Evolutionary conservation across 1,140 invertebrate species (phyloP), one percentile per base, ranked within the genome.

Genomic region (Contarinia nasturtii): DNA sequence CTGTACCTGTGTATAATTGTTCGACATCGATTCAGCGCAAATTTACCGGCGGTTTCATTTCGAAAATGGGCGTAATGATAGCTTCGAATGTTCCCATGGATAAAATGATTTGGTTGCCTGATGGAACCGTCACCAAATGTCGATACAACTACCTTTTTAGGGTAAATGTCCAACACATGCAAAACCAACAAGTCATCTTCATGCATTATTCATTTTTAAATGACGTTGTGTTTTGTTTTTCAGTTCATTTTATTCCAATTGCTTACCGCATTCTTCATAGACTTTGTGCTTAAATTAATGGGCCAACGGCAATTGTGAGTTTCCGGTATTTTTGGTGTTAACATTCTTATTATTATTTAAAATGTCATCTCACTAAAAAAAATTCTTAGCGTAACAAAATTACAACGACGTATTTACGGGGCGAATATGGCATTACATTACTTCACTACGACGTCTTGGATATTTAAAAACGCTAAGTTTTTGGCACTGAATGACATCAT

Each of bases 371-470:
- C 48, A n/a, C n/a, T n/a, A n/a, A n/a, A n/a, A n/a, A n/a, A n/a
- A n/a, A 20, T 51, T 54, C 49, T 21, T 55, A 93, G 87, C 57
- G 68, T 88, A 57, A 66, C 88, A 7, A 78, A 76, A 60, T 63
- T 93, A 19, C 86, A 93, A 57, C 69, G 80, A 11, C 79, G 80
- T 51, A 74, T 94, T 8, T 82, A 80, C 54, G 76, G 76, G 38
- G 82, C 86, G 0, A 80, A 82, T 33, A 65, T 65, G 8, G 83
- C 81, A 2, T 55, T 95, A 3, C 67, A 78, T 43, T 85, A 80
- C 54, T 96, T 91, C 54, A 73, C 84, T 0, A 75, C 69, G 0
- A 76, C 85, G 50, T 73, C 88, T 57, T 95, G 88, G 88, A 67
- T 69, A 7, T 94, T 93, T 56, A 57, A 66, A 18, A 87, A 87